Base-by-base conservation (phyloP, 1,140 invertebrate genomes). In the Oncopodura yosiiana region DNA sequence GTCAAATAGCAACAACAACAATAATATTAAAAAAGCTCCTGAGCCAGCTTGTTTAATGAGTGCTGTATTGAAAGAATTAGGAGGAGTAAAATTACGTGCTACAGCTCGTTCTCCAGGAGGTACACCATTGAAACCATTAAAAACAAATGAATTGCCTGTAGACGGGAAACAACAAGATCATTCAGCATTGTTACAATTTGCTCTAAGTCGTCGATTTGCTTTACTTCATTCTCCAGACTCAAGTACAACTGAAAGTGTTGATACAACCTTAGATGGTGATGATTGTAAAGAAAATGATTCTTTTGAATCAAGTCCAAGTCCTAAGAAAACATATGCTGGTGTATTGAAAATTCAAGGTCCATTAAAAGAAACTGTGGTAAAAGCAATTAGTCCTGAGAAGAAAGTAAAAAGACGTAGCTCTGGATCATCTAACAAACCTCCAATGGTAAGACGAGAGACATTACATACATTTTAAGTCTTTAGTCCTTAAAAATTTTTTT, bases 21-120 rank as follows among this genome's bases (percentile, higher is more conserved):
- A 45, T 6, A 41, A 4, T 42, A 18, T 2, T 19, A 21, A 27
- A 38, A 8, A 50, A 36, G 12, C 26, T 39, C 16, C 49, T 14
- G 24, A 39, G 3, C 30, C 42, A 49, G 1, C 30, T 32, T n/a
- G 21, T n/a, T 41, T 39, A 1, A 34, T 61, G 49, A 42, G 16
- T 39, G 58, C 56, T 23, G 58, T 61, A 6, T 48, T 61, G 16
- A 61, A 61, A 26, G 49, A 34, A 19, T 24, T 61, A 6, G 37
- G 39, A 4, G 49, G 29, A 14, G 58, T 56, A 0, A 56, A 61
- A 43, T 43, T 61, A 30, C 39, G 58, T 0, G 26, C 19, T 14
- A 42, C 49, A 16, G 41, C 26, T 24, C 56, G 58, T 42, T 61
- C 58, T 18, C 58, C 58, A 11, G 54, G 54, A 2, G 58, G 58